Conservation (phyloP, 2,797 vertebrate species). For the Spinus olivaceus region DNA sequence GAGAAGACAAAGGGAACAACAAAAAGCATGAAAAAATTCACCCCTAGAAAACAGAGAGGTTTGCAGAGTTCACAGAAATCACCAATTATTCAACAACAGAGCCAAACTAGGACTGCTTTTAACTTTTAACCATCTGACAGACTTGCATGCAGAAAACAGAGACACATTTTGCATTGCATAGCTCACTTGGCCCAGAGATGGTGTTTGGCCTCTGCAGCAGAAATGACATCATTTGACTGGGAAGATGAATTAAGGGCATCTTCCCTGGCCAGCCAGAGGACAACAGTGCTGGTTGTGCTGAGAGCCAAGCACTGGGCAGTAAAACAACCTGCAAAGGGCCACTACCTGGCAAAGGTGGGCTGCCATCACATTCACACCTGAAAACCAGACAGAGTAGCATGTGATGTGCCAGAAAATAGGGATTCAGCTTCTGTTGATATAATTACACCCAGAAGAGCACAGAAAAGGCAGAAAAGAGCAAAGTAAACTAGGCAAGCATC, state of each 20-base stretch:
- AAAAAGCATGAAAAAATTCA: neutral
- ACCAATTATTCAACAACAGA: neutral
- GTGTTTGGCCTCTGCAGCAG: neutral
- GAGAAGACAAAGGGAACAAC: neutral
- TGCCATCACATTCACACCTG: neutral
- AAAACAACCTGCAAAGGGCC: neutral
- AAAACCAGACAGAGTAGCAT: neutral
- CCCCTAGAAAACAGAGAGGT: neutral
- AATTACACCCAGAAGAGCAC: neutral
- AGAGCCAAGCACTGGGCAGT: neutral
- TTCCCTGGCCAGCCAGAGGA: neutral
- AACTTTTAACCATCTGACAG: neutral
- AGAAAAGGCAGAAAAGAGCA: neutral
- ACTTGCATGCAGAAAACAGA: neutral
- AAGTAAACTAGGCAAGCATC: neutral
- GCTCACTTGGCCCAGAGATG: neutral
- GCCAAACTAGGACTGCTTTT: neutral
- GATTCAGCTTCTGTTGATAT: neutral
- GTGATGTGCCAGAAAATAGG: neutral
- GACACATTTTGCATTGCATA: neutral
- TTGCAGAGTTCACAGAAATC: neutral
- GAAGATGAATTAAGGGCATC: neutral
- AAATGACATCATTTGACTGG: accelerated
- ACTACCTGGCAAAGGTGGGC: neutral
- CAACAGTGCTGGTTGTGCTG: neutral